These are phyloP conservation scores for Zosterops borbonicus DNA, from an alignment of 2,113 vertebrate genomes.

Conservation along the genomic window DNA sequence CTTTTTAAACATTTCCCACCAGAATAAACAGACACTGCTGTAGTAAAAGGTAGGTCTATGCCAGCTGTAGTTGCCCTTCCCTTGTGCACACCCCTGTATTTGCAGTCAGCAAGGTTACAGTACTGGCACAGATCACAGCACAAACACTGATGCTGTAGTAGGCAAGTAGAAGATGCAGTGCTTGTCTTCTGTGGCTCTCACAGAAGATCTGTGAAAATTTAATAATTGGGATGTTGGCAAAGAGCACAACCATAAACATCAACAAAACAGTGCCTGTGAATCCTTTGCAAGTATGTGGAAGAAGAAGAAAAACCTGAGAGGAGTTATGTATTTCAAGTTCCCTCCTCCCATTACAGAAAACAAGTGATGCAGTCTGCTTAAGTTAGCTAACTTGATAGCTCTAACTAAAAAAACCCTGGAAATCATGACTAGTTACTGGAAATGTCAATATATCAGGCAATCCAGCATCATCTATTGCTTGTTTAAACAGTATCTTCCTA, in stretches of 20 bases:
- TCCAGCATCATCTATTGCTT: background rate
- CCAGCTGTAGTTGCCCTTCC: background rate
- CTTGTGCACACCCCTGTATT: background rate
- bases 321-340: background rate
- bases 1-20: background rate
- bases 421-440: background rate
- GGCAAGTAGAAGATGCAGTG: background rate
- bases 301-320: background rate
- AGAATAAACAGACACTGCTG: background rate
- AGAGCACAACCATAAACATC: background rate
- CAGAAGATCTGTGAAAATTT: background rate
- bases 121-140: background rate
- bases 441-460: background rate
- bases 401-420: background rate
- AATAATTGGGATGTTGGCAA: background rate
- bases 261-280: background rate
- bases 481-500: background rate
- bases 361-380: accelerated
- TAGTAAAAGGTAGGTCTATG: background rate
- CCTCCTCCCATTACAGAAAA: background rate
- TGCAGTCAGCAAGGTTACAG: background rate
- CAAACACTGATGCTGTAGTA: background rate
- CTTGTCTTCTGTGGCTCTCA: background rate
- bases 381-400: background rate
- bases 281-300: background rate